Percentiles rank a stretch among this genome's conserved stretches.
Evolutionary conservation across 2,113 vertebrate genomes (phyloP).

Genomic region (Crotalus horridus): DNA sequence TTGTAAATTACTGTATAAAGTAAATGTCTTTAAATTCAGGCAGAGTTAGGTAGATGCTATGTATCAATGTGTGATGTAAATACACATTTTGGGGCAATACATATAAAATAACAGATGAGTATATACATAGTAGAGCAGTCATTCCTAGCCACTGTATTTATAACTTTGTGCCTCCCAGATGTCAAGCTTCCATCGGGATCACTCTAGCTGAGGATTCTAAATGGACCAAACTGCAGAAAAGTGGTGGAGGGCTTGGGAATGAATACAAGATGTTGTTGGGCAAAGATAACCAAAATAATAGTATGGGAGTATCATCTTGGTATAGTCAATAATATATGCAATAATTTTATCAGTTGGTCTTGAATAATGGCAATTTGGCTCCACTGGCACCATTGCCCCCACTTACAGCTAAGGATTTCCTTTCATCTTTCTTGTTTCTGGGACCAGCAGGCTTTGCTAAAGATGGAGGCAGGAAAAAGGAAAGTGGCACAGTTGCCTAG

Average conservation of each 20-base stretch:
- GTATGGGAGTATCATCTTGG: background rate
- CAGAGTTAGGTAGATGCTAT: background rate
- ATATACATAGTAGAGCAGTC: background rate
- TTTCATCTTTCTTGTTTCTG: background rate
- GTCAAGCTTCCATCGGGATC: background rate
- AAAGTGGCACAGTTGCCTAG: conserved; percentile 10
- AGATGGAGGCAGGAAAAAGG: background rate
- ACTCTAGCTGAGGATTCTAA: background rate
- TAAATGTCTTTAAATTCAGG: background rate
- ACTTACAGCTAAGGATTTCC: background rate
- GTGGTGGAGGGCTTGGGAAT: background rate
- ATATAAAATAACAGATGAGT: background rate
- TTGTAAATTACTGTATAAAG: background rate
- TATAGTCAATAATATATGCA: background rate
- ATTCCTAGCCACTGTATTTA: background rate
- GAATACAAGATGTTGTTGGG: background rate
- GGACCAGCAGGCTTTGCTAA: background rate
- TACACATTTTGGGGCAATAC: background rate
- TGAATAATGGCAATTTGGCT: background rate
- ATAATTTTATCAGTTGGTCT: background rate
- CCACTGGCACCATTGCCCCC: background rate
- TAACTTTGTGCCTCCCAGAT: background rate
- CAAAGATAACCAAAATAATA: background rate
- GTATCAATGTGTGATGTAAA: background rate
- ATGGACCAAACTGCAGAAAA: background rate